Percentiles rank a stretch among this genome's conserved stretches.
Conservation (phyloP, 2,113 vertebrate genomes). For the Muntiacus reevesi region DNA sequence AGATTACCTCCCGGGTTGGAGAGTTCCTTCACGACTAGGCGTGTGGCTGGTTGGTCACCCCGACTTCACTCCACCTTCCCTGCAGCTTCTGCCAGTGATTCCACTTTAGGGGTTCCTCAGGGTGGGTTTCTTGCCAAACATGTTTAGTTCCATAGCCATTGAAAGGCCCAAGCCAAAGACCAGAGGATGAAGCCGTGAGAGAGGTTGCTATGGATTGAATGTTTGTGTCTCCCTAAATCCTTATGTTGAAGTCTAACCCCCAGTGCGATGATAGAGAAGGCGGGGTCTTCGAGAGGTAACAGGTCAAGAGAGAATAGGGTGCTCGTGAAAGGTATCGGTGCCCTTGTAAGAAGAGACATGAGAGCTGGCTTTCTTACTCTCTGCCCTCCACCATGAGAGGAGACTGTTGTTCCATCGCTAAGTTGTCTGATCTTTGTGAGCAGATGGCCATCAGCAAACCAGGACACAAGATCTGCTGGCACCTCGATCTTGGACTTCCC, state of each 20-base stretch:
- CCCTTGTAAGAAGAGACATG: neutral
- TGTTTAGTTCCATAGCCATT: neutral
- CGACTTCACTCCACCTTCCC: neutral
- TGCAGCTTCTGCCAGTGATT: neutral
- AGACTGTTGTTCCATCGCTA: neutral
- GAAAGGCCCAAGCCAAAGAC: neutral
- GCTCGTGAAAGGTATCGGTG: neutral
- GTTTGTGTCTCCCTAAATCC: neutral
- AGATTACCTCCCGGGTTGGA: neutral
- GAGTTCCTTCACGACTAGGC: fast-evolving
- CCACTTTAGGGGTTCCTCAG: neutral
- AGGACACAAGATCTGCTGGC: neutral
- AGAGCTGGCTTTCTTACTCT: neutral
- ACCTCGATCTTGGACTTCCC: neutral
- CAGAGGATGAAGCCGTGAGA: neutral
- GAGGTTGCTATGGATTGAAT: neutral
- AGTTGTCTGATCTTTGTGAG: neutral
- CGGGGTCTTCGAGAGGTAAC: neutral
- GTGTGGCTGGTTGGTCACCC: no score
- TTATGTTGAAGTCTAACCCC: neutral
- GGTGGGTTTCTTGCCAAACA: neutral
- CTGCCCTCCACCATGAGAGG: neutral
- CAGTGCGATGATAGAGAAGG: neutral
- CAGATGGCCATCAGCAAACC: neutral
- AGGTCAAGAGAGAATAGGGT: neutral